A percentile compares a stretch with the other conserved stretches of the same genome.
Conservation (phyloP, 2,113 vertebrate species). For the Talpa occidentalis region DNA sequence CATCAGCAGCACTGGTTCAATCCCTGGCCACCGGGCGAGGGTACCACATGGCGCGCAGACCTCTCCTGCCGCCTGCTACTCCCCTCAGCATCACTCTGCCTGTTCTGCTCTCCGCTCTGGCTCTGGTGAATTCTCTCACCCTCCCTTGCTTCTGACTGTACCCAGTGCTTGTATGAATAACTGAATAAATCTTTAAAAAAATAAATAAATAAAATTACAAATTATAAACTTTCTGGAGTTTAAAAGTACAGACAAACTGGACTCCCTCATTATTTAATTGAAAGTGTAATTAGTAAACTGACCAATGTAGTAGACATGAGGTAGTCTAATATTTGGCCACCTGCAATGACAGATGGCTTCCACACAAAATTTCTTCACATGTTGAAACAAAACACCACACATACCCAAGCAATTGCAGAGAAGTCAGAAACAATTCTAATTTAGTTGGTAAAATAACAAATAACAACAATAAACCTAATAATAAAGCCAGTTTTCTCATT, state of each 20-base stretch:
- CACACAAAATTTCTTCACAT: not conserved
- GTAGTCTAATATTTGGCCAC: not conserved
- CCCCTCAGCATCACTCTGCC: too few relatives aligned
- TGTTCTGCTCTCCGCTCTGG: too few relatives aligned
- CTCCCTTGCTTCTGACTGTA: too few relatives aligned
- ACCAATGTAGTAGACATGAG: not conserved
- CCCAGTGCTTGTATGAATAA: too few relatives aligned
- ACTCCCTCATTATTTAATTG: not conserved
- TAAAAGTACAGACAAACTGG: not conserved
- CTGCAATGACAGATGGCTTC: not conserved
- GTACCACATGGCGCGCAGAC: too few relatives aligned
- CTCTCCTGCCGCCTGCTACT: too few relatives aligned
- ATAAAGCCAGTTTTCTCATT: not conserved
- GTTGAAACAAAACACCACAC: rapidly evolving
- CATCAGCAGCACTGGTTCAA: too few relatives aligned
- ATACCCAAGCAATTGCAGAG: not conserved
- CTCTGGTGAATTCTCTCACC: too few relatives aligned
- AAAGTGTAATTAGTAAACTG: not conserved
- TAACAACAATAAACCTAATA: not conserved
- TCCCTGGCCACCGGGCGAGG: too few relatives aligned
- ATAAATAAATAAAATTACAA: too few relatives aligned
- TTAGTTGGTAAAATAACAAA: not conserved
- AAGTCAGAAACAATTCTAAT: not conserved
- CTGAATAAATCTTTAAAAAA: too few relatives aligned
- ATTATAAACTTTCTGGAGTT: too few relatives aligned